Evolutionary conservation across 2,888 invertebrate genomes (phyloP), one percentile per base, ranked within the genome.

Genomic region (Argynnis bischoffii): DNA sequence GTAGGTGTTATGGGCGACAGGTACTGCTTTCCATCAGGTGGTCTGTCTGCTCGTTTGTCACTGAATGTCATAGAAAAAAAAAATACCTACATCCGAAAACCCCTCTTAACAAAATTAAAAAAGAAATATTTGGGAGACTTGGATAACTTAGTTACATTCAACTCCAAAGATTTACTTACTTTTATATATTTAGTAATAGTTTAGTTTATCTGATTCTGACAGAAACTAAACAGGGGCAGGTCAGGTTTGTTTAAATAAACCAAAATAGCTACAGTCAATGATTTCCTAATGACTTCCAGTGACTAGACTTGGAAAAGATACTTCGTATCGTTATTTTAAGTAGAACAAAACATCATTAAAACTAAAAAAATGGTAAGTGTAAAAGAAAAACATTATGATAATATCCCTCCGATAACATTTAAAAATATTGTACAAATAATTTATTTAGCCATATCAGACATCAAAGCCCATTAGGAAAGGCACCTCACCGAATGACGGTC

Each of bases 401-500:
- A 56, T 41, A 41, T 21, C 31, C 11, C 14, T 41, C 46, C 6
- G 18, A 14, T 11, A 57, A 21, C 14, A 16, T 31, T 16, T 3
- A 61, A 60, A 48, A 50, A 61, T 51, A 18, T 0, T 35, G 41
- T 16, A 26, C n/a, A 31, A 59, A 59, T 59, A 51, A 61, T 61
- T 53, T n/a, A 67, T 69, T 69, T 72, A 69, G 50, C 69, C 72
- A 67, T 69, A 67, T 61, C 67, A 54, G 69, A 72, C 69, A 69
- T 72, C 66, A 69, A 74, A 75, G 72, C 78, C 75, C 84, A 87
- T 88, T 83, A 89, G 79, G 74, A 79, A 74, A 86, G 86, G 81
- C 85, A 83, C 89, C 88, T 86, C 83, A 76, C 83, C 89, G 88
- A 90, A 89, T 87, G 88, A 83, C 82, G 79, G 75, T 74, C 75